Base-by-base conservation (phyloP, 2,113 vertebrate genomes). In the rat (Rattus norvegicus) region DNA sequence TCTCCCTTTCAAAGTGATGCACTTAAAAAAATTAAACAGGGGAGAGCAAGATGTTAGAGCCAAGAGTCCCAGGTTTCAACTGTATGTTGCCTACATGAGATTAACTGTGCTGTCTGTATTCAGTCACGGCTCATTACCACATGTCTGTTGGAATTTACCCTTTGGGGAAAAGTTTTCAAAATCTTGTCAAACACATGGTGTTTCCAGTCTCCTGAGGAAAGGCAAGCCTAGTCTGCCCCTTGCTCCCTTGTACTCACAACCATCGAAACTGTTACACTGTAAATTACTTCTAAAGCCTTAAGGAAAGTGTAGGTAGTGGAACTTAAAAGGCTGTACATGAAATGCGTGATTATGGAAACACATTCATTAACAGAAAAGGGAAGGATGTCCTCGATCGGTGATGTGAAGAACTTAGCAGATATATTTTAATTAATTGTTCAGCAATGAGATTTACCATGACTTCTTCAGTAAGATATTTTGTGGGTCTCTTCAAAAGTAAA, bases 101-200 rank as follows among this genome's bases (percentile, higher is more conserved):
- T 96, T 92, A 95, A 83, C 76, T 49, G 24, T 76, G 52, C 22
- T 94, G 49, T 79, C 88, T 87, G 8, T 54, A 73, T 73, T 88
- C 84, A 20, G 52, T 92, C 95, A 96, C 33, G 92, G 81, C 87
- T 97, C 96, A 96, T 97, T 96, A 86, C 22, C 69, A 59, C 59
- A 12, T 12, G 24, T 80, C 49, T 88, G 85, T 63, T 77, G 61
- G 36, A 97, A 83, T 89, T 73, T 47, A 30, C 54, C 91, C 30
- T 61, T 52, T 22, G 75, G 7, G 30, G 63, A 52, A 56, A 49
- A 33, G 0, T 69, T 88, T 91, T 93, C 72, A 92, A 96, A 96
- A 94, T 85, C 69, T 92, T 93, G 49, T 79, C 91, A 96, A 93
- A 73, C 14, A 92, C 9, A 13, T 88, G 20, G 52, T 96, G 16